Evolutionary conservation across 2,113 vertebrate species (phyloP).

Genomic region (Lagenorhynchus albirostris): DNA sequence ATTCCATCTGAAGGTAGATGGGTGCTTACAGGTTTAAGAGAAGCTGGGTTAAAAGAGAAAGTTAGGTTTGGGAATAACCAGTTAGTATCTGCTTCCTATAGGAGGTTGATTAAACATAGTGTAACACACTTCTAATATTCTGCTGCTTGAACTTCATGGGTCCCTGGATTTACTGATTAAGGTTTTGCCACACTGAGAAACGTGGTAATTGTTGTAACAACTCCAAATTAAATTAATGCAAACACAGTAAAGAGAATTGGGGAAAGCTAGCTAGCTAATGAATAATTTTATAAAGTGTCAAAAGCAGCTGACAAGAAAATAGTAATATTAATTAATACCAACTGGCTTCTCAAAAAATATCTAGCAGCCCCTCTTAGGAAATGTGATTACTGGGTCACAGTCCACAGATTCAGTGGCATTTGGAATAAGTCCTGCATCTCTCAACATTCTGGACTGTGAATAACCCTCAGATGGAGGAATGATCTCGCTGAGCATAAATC

Average conservation of each 20-base stretch:
- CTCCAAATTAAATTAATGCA: constrained; percentile 52
- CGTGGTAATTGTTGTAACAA: neutral
- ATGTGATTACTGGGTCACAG: neutral
- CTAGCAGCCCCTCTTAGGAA: neutral
- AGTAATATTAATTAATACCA: constrained; percentile 66
- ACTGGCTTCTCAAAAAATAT: constrained; percentile 54
- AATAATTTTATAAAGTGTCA: constrained; percentile 64
- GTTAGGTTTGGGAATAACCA: neutral
- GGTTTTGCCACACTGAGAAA: constrained; percentile 29
- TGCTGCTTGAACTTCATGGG: neutral
- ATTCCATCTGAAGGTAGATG: neutral
- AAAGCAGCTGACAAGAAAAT: constrained; percentile 60
- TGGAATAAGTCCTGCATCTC: neutral
- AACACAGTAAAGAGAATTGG: constrained; percentile 29
- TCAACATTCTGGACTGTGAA: constrained; percentile 53
- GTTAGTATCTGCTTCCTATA: neutral
- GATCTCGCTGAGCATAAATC: neutral
- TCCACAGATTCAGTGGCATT: neutral
- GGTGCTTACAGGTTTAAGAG: neutral
- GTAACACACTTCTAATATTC: neutral
- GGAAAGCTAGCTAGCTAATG: constrained; percentile 38
- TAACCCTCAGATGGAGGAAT: neutral
- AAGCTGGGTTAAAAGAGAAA: neutral
- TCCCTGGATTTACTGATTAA: constrained; percentile 12
- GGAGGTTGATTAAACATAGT: neutral